Percentiles rank a stretch among this genome's conserved stretches.
Evolutionary conservation across 2,888 invertebrate species (phyloP).

Genomic region (Xylocampa areola): DNA sequence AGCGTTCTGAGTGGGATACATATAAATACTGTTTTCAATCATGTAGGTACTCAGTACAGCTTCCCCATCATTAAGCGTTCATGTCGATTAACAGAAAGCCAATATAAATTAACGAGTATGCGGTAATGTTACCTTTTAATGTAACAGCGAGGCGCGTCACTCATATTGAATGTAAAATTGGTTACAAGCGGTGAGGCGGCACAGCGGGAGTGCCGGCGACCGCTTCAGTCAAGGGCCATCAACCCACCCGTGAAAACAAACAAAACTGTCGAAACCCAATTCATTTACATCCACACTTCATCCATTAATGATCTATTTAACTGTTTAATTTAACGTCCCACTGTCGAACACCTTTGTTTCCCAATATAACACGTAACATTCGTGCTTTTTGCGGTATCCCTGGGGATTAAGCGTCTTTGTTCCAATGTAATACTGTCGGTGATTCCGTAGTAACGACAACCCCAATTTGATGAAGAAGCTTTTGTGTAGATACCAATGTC

Average conservation of each 20-base stretch:
- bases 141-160: slow-evolving; percentile 33
- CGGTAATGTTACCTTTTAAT: slow-evolving; percentile 51
- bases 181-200: slow-evolving; percentile 37
- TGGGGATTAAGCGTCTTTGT: slow-evolving; percentile 8
- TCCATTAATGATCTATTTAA: slow-evolving; percentile 68
- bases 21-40: slow-evolving; percentile 4
- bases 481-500: no score
- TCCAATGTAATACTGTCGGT: not conserved
- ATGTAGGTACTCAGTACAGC: not conserved
- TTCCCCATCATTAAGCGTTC: slow-evolving; percentile 25
- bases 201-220: slow-evolving; percentile 23
- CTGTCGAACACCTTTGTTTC: slow-evolving; percentile 26
- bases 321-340: slow-evolving; percentile 57
- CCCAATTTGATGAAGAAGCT: not conserved
- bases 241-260: slow-evolving; percentile 65
- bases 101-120: slow-evolving; percentile 51
- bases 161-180: slow-evolving; percentile 61
- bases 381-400: slow-evolving; percentile 8
- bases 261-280: slow-evolving; percentile 70
- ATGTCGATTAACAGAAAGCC: slow-evolving; percentile 45
- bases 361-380: slow-evolving; percentile 7
- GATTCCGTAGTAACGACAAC: not conserved
- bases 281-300: slow-evolving; percentile 72
- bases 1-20: slow-evolving; percentile 1
- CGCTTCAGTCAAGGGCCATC: slow-evolving; percentile 61